Percentiles rank a stretch among this genome's conserved stretches.
Evolutionary conservation across 2,888 invertebrate genomes (phyloP).

Genomic region (Ceraclea dissimilis): DNA sequence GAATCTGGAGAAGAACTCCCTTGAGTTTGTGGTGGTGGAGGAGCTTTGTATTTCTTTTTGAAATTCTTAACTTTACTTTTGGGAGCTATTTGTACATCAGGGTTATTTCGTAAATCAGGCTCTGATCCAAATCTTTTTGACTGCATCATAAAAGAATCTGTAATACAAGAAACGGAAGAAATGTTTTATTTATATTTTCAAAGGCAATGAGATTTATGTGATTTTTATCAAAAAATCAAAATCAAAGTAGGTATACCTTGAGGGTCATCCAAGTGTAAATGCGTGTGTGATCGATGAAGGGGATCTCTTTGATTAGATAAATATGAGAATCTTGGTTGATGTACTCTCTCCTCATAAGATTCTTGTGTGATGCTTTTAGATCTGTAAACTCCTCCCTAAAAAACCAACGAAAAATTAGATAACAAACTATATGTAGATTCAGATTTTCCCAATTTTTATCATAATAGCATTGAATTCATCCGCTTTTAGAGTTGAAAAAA

Average conservation of each 20-base stretch:
- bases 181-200: neutral
- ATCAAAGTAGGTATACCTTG: no score
- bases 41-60: slow-evolving; percentile 73
- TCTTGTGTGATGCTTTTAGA: slow-evolving; percentile 36
- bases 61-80: slow-evolving; percentile 45
- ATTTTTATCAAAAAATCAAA: neutral
- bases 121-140: slow-evolving; percentile 64
- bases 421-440: neutral
- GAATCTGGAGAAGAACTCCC: slow-evolving; percentile 55
- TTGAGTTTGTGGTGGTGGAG: slow-evolving; percentile 52
- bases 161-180: slow-evolving; percentile 8
- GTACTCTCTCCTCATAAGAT: slow-evolving; percentile 19
- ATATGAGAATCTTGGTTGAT: slow-evolving; percentile 22
- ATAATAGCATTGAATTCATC: neutral
- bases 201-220: neutral
- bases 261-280: slow-evolving; percentile 39
- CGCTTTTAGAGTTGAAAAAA: neutral
- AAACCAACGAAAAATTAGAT: slow-evolving; percentile 18
- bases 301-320: slow-evolving; percentile 34
- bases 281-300: slow-evolving; percentile 44
- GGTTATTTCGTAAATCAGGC: slow-evolving; percentile 56
- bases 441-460: no score
- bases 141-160: slow-evolving; percentile 33
- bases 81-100: slow-evolving; percentile 32
- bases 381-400: slow-evolving; percentile 43